phyloP scores from a whole-genome alignment of 2,113 vertebrate genomes.

The Sorex araneus region DNA sequence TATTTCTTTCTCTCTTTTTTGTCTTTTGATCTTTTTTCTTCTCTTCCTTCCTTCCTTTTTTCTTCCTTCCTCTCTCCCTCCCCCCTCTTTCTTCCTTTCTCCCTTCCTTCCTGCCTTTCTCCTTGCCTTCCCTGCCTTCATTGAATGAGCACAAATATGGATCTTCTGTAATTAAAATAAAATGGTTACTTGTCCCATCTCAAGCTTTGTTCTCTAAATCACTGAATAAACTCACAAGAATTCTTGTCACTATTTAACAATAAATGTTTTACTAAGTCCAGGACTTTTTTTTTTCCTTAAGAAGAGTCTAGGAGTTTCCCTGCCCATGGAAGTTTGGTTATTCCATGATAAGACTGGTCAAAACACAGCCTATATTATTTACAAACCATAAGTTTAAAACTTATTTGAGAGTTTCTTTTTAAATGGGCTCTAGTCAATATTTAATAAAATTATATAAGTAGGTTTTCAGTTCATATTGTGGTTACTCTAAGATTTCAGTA shows the following conservation, averaged over 20 bases:
- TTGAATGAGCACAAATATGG: too few species aligned
- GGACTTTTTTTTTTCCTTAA: too few species aligned
- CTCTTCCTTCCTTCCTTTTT: too few species aligned
- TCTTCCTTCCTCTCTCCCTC: too few species aligned
- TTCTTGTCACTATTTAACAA: neutral
- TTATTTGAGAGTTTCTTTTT: neutral
- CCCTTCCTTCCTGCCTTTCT: too few species aligned
- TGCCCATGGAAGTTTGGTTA: neutral
- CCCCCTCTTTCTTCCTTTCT: too few species aligned
- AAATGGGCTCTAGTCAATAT: neutral
- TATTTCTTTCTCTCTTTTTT: too few species aligned
- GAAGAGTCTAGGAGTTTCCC: too few species aligned
- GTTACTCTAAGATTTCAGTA: neutral
- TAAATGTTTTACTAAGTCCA: neutral
- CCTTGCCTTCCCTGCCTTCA: too few species aligned
- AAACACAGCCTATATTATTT: neutral
- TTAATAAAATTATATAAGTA: neutral
- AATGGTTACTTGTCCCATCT: neutral
- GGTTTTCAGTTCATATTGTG: neutral
- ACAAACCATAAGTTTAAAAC: neutral
- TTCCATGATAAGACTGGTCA: neutral
- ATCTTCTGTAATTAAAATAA: constrained; percentile 29
- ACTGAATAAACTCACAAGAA: neutral
- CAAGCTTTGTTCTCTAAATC: neutral
- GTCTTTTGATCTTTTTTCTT: too few species aligned